Conservation (phyloP, 2,113 vertebrate genomes). For the Colistium nudipinnis region DNA sequence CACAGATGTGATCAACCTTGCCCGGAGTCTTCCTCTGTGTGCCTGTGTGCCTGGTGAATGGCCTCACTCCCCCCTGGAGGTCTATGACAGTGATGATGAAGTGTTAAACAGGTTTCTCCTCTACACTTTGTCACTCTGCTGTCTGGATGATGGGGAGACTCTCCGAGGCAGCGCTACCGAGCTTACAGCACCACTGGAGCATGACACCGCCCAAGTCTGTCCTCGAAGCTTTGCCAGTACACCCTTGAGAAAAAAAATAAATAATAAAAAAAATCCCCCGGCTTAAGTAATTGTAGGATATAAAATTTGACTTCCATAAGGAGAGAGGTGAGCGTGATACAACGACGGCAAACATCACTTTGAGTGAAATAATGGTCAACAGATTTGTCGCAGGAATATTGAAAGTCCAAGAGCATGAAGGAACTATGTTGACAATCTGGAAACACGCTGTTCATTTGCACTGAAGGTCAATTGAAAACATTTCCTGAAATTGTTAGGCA, state of each 20-base stretch:
- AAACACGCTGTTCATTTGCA: slow-evolving; percentile 48
- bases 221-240: slow-evolving; percentile 61
- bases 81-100: slow-evolving; percentile 64
- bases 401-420: slow-evolving; percentile 29
- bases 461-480: slow-evolving; percentile 76
- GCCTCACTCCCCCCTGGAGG: slow-evolving; percentile 46
- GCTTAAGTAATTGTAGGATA: slow-evolving; percentile 46
- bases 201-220: slow-evolving; percentile 65
- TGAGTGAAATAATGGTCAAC: slow-evolving; percentile 50
- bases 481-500: slow-evolving; percentile 69
- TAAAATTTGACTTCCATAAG: slow-evolving; percentile 56
- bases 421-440: slow-evolving; percentile 45
- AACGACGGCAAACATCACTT: slow-evolving; percentile 48
- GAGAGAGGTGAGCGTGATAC: slow-evolving; percentile 27
- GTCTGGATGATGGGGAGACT: slow-evolving; percentile 51
- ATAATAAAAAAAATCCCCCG: too few relatives aligned
- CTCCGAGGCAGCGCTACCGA: slow-evolving; percentile 30
- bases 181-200: slow-evolving; percentile 51
- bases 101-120: slow-evolving; percentile 68
- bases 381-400: slow-evolving; percentile 24
- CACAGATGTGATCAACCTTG: slow-evolving; percentile 78
- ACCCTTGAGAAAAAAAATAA: slow-evolving; percentile 72
- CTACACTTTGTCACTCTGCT: slow-evolving; percentile 63
- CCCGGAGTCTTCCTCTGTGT: slow-evolving; percentile 45
- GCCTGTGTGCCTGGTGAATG: slow-evolving; percentile 37